Conservation (phyloP, 1,140 invertebrate genomes). For the Diorhabda carinulata region DNA sequence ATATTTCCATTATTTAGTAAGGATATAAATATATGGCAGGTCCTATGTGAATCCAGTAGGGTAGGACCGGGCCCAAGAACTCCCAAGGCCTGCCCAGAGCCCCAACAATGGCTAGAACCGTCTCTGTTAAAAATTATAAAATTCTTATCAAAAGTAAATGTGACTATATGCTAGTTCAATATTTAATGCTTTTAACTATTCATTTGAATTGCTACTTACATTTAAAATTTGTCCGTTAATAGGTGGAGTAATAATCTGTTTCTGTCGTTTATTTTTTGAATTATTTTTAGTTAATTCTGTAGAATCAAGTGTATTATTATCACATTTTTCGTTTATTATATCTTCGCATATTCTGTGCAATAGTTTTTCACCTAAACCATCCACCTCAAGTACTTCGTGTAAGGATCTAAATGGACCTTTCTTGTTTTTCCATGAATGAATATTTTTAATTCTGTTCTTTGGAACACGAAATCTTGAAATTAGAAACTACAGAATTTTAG, state of each 20-base stretch:
- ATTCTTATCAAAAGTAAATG: not conserved
- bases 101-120: too few species aligned
- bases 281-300: conserved; percentile 4
- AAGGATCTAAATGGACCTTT: conserved; percentile 30
- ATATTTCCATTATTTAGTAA: too few species aligned
- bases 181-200: not conserved
- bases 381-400: conserved; percentile 31
- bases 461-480: conserved; percentile 28
- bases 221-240: conserved; percentile 1
- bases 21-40: too few species aligned
- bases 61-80: too few species aligned
- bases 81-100: too few species aligned
- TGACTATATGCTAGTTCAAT: not conserved
- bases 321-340: conserved; percentile 17
- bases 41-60: too few species aligned
- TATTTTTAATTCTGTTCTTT: conserved; percentile 26
- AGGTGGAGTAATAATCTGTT: conserved; percentile 21
- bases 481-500: not conserved
- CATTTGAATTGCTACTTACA: conserved; percentile 10
- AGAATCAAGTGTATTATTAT: conserved; percentile 3
- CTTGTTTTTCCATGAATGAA: conserved; percentile 28
- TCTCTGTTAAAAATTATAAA: too few species aligned
- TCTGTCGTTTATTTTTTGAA: conserved; percentile 13
- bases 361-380: conserved; percentile 30
- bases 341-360: conserved; percentile 27